A percentile compares a stretch with the other conserved stretches of the same genome.
These are phyloP conservation scores for Plotosus lineatus DNA, from an alignment of 2,113 vertebrate species.

Conservation along the genomic window DNA sequence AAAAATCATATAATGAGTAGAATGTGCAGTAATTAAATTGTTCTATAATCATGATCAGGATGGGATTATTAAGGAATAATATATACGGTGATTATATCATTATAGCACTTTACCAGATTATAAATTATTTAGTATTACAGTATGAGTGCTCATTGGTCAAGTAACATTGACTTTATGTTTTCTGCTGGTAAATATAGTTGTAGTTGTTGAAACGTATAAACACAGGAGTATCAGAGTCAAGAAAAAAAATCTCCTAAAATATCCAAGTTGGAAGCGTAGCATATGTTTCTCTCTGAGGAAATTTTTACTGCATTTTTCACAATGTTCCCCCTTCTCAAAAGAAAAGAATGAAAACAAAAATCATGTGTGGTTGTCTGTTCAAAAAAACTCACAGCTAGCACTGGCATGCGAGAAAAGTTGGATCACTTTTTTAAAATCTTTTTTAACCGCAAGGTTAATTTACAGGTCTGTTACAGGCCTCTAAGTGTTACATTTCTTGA, in stretches of 20 bases:
- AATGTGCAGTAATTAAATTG: no score
- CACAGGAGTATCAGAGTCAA: neutral
- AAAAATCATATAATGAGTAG: neutral
- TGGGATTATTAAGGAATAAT: neutral
- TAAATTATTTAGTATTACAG: neutral
- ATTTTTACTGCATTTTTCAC: neutral
- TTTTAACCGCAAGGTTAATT: slow-evolving; percentile 26
- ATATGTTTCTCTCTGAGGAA: slow-evolving; percentile 20
- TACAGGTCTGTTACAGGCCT: slow-evolving; percentile 30
- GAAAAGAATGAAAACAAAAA: slow-evolving; percentile 34
- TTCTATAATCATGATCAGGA: neutral
- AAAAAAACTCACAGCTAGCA: neutral
- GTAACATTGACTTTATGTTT: neutral
- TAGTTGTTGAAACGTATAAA: neutral
- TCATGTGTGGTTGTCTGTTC: slow-evolving; percentile 36
- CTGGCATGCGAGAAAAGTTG: slow-evolving; percentile 26
- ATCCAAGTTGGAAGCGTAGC: neutral
- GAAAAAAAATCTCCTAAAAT: slow-evolving; percentile 5
- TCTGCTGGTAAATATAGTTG: neutral
- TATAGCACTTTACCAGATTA: neutral
- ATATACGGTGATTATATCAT: neutral
- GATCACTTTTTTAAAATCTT: neutral
- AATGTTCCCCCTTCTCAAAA: slow-evolving; percentile 25
- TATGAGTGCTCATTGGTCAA: neutral
- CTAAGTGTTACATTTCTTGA: slow-evolving; percentile 33